Base-by-base conservation (phyloP, 2,888 invertebrate genomes). In the Chydorus sphaericus region DNA sequence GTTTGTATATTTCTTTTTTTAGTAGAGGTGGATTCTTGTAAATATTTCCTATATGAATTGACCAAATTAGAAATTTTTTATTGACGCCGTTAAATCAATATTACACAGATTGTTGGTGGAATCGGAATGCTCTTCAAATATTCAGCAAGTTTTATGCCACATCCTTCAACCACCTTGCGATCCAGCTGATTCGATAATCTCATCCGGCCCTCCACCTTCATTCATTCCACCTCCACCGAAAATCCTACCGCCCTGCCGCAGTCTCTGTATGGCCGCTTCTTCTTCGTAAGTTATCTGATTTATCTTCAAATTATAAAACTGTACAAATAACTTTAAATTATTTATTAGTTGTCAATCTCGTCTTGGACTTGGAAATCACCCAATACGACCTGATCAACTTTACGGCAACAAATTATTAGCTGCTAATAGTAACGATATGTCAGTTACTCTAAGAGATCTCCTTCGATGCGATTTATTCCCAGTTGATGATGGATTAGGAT, bases 101-200 rank as follows among this genome's bases (percentile, higher is more conserved):
- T 33, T 33, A 54, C 59, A 23, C 56, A 63, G 63, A 52, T 56
- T 65, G 55, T 61, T 91, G n/a, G 82, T 91, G 7, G 91, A 91
- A 67, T 87, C 87, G 0, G 90, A 91, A 70, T 92, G 92, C 68
- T 90, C 87, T 64, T 77, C 83, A 60, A 77, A 86, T 62, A 88
- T 91, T 1, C 87, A 86, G 71, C 89, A 92, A 65, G 90, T 91
- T 66, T 80, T 92, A 6, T 92, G 92, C 65, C 83, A 85, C 65
- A 75, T 88, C 59, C 71, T 91, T 48, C 91, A 91, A 67, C 90
- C 91, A 0, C 78, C 81, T 0, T 91, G 91, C 66, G 36, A 39
- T 11, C 18, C 20, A 8, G 23, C 20, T 14, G 18, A 58, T 55
- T 11, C n/a, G n/a, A 16, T 20, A 20, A 20, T 33, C 52, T n/a